Base-by-base conservation (phyloP, 2,888 invertebrate genomes). In the Microctonus brassicae region DNA sequence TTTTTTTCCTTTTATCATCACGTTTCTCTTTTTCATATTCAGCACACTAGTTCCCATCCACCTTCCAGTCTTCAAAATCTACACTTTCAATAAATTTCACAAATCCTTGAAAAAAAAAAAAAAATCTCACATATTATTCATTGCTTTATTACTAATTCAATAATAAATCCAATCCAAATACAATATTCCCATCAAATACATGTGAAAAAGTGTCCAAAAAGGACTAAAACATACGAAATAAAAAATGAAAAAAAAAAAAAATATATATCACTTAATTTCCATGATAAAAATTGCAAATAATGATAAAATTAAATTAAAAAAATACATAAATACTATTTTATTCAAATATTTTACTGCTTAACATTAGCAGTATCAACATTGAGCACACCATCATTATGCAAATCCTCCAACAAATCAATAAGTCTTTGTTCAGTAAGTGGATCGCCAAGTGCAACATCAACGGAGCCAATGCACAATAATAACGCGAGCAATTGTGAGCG, bases 381-480 rank as follows among this genome's bases (percentile, higher is more conserved):
- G 26, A 94, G 89, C 69, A 94, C 90, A 13, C 94, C 94, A 72
- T 94, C 93, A 17, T 89, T 90, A 84, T 94, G 90, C 39, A 94
- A 90, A 85, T 95, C 95, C 74, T 92, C 90, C 36, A 95, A 90
- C 0, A 94, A 92, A 83, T 94, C 94, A 75, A 94, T 89, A 61
- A 95, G 89, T 64, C 95, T 90, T 79, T 92, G 91, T 84, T 95
- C 95, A 33, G 94, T 94, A 68, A 92, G 89, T 0, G 93, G 91
- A 83, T 94, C 93, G 1, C 94, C 94, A 20, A 95, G 88, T 5
- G 94, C 95, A 62, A 95, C 92, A 83, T 95, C 95, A 6, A 95
- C 93, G 42, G 94, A 94, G 24, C 95, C 95, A 72, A 95, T 94
- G 82, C 94, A 94, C 2, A 95, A 88, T 65, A 95, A 88, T 57